Conservation (phyloP, 2,888 invertebrate species). For the Baronia brevicornis region DNA sequence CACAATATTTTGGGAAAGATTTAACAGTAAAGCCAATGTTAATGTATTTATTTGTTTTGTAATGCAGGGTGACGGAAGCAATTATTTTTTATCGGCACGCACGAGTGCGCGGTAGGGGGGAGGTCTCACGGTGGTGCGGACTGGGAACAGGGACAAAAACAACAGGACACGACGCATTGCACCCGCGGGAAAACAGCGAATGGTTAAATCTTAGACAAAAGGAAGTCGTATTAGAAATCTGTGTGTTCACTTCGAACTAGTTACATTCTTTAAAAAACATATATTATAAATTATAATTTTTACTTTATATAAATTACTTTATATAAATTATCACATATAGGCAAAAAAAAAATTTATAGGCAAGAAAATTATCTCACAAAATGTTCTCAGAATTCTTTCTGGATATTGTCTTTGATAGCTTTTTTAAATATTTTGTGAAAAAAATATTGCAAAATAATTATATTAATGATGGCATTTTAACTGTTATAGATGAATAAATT, state of each 20-base stretch:
- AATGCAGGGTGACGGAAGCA: constrained; percentile 59
- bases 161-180: constrained; percentile 59
- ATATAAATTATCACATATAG: too few relatives aligned
- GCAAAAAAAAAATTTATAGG: too few relatives aligned
- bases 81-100: constrained; percentile 73
- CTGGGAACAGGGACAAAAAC: constrained; percentile 27
- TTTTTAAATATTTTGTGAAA: neutral
- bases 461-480: neutral
- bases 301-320: too few relatives aligned
- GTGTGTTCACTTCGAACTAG: constrained; percentile 8
- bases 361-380: too few relatives aligned
- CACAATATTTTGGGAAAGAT: too few relatives aligned
- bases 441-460: neutral
- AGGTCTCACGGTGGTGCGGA: constrained; percentile 21
- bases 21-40: too few relatives aligned
- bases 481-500: neutral
- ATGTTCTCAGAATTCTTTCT: too few relatives aligned
- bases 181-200: constrained; percentile 53
- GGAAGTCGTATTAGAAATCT: constrained; percentile 10
- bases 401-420: too few relatives aligned
- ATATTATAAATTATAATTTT: too few relatives aligned
- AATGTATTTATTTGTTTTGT: constrained; percentile 34
- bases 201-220: constrained; percentile 25
- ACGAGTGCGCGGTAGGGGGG: constrained; percentile 52
- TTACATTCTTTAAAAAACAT: neutral